Percentiles rank a stretch among this genome's conserved stretches.
Conservation (phyloP, 30 jellyfish, hydroid and myxozoan genomes). For the Rhopilema esculentum region DNA sequence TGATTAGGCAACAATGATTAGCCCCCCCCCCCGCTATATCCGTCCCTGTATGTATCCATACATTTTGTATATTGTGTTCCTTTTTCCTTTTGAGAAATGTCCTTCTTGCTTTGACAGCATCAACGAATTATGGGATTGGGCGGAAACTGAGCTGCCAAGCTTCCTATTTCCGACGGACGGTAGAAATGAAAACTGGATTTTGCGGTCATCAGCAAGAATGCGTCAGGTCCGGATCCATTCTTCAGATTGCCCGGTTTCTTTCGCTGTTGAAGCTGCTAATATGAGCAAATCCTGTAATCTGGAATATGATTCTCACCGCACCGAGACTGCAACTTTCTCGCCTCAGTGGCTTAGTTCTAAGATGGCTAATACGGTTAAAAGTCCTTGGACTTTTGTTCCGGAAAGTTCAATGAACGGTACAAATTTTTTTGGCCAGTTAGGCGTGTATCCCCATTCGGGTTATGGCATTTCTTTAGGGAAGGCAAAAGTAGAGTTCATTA, state of each 20-base stretch:
- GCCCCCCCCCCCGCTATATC: no score
- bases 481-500: background rate
- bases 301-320: slow-evolving; percentile 12
- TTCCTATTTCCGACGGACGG: slow-evolving; percentile 28
- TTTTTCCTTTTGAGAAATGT: background rate
- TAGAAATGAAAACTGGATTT: slow-evolving; percentile 39
- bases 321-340: slow-evolving; percentile 32
- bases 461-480: slow-evolving; percentile 17
- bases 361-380: background rate
- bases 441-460: slow-evolving; percentile 64
- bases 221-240: slow-evolving; percentile 65
- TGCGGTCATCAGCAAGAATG: slow-evolving; percentile 73
- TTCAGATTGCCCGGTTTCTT: slow-evolving; percentile 35
- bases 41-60: no score
- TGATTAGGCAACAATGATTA: no score
- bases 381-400: slow-evolving; percentile 57
- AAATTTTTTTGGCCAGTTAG: slow-evolving; percentile 26
- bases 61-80: background rate
- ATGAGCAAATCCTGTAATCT: slow-evolving; percentile 20
- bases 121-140: slow-evolving; percentile 78
- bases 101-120: slow-evolving; percentile 51
- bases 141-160: slow-evolving; percentile 47
- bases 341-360: slow-evolving; percentile 6
- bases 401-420: slow-evolving; percentile 59
- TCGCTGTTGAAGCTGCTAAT: slow-evolving; percentile 42